Evolutionary conservation across 2,797 vertebrate genomes (phyloP), one percentile per base, ranked within the genome.

Genomic region (Sebastes alutus): DNA sequence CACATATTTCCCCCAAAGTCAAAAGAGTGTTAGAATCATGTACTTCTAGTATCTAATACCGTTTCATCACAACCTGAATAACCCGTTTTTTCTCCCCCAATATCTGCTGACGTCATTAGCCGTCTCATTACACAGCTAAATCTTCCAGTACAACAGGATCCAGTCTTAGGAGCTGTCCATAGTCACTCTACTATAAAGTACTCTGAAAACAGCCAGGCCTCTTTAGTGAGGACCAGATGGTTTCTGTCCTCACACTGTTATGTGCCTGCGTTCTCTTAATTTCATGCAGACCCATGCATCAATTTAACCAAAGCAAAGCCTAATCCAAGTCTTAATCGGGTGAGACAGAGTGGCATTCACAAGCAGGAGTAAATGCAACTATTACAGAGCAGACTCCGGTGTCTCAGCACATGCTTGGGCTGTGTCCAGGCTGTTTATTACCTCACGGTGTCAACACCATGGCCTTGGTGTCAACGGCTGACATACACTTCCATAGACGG

Each of bases 191-290:
- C 81, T 61, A 38, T 52, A 72, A 86, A 74, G 65, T 62, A 56
- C 78, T 68, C 73, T 90, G 80, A 88, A 87, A 88, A 87, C 77
- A 81, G 58, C 62, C 81, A 90, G 81, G 32, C 80, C 61, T 62
- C 66, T 82, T 85, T 82, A 85, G 83, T 71, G 33, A 88, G 71
- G 58, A 80, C 85, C 92, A 93, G 82, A 89, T 93, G 93, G 63
- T 84, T 89, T 87, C 73, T 89, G 81, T 91, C 81, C 77, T 89
- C 74, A 88, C 58, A 70, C 75, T 87, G 73, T 80, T 72, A 23
- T 66, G 54, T 75, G 81, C 61, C 70, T 70, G 67, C 25, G 11
- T 61, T 81, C 76, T 83, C 74, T 78, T 91, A 81, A 90, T 84
- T 83, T 81, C 69, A 84, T 81, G 74, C 90, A 91, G 87, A 75